Percentiles rank a stretch among this genome's conserved stretches.
Evolutionary conservation across 2,113 vertebrate species (phyloP).

Genomic region (Cephalopterus ornatus): DNA sequence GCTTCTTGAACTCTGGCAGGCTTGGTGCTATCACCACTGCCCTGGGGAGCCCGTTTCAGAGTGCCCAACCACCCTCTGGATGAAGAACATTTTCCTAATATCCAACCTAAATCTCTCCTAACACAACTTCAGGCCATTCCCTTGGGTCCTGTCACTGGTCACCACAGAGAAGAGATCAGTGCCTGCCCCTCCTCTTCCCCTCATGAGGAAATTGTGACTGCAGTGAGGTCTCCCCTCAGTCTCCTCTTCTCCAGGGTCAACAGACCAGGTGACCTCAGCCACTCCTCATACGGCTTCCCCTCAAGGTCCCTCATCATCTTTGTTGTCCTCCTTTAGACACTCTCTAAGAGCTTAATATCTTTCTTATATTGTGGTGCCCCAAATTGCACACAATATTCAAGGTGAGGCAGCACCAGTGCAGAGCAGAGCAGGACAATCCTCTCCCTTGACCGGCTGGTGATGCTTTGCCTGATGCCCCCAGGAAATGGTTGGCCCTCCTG

Average conservation of each 20-base stretch:
- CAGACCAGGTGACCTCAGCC: not conserved
- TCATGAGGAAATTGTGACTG: not conserved
- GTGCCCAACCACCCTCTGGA: not conserved
- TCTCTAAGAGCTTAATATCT: not conserved
- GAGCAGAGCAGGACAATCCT: not conserved
- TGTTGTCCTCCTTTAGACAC: not conserved
- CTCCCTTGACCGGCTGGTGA: not conserved
- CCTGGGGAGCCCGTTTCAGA: not conserved
- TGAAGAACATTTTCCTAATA: not conserved
- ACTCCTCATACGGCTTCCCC: not conserved
- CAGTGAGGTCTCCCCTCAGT: not conserved
- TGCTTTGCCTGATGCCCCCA: not conserved
- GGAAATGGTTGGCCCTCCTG: not conserved
- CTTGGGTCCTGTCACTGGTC: not conserved
- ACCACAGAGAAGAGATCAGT: not conserved
- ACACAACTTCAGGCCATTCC: not conserved
- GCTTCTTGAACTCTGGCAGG: not conserved
- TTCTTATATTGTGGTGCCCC: not conserved
- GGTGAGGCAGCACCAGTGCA: not conserved
- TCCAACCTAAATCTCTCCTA: not conserved
- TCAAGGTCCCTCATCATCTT: not conserved
- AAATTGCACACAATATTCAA: not conserved
- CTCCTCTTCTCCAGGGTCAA: not conserved
- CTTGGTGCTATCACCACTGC: not conserved
- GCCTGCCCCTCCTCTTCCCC: not conserved